Conservation (phyloP, 2,797 vertebrate genomes). For the Sebastes baramenuke region DNA sequence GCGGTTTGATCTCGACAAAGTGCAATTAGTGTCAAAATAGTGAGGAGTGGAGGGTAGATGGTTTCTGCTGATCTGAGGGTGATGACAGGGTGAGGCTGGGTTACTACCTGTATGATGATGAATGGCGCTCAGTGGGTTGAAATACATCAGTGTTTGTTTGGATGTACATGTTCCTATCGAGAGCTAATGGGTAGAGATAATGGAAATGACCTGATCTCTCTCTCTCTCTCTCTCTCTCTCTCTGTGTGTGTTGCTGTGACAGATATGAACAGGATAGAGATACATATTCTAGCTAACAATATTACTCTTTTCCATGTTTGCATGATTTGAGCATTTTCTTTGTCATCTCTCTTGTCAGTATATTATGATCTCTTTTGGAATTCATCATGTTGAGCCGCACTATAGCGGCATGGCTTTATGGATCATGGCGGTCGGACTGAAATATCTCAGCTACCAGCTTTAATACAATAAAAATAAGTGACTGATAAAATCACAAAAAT, state of each 20-base stretch:
- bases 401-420: background rate
- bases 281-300: no score
- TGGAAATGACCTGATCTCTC: background rate
- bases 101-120: slow-evolving; percentile 28
- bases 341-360: background rate
- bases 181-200: background rate
- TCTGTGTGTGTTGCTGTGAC: background rate
- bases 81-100: slow-evolving; percentile 15
- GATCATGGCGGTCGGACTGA: background rate
- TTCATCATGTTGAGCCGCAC: background rate
- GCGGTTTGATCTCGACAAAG: slow-evolving; percentile 65
- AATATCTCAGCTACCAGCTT: background rate
- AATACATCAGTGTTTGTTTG: slow-evolving; percentile 12
- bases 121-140: background rate
- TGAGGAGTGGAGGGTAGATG: slow-evolving; percentile 30
- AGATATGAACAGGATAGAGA: background rate
- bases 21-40: slow-evolving; percentile 75
- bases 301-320: background rate
- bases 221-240: background rate
- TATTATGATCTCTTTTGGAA: background rate
- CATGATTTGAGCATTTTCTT: background rate
- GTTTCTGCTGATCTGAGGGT: slow-evolving; percentile 42
- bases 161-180: background rate
- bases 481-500: no score
- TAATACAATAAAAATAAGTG: no score